Evolutionary conservation across 2,113 vertebrate species (phyloP), one percentile per base, ranked within the genome.

Genomic region (Campylorhamphus procurvoides): DNA sequence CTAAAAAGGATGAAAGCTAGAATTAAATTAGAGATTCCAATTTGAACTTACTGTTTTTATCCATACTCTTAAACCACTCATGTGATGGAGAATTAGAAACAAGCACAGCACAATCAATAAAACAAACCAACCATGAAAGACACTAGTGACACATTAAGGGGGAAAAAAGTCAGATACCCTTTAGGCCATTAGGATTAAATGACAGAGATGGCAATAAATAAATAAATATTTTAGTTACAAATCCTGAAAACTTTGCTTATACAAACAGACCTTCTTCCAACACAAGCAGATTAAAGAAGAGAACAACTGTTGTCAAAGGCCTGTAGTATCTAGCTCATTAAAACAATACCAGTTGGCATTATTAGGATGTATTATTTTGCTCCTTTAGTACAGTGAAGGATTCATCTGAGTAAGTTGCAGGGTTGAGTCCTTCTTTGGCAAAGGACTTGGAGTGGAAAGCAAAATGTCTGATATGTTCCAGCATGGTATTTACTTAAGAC

Each of bases 371-470:
- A 96, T 89, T 93, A 56, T 81, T 96, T 89, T 89, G 56, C 76
- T 88, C 17, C 55, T 93, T 71, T 77, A 86, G 72, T 29, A 77
- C 24, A 80, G 29, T 50, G 20, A n/a, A 91, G 84, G 60, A 93
- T 95, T 92, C 63, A 91, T 91, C 62, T 31, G 35, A 93, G 37
- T 49, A 85, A 83, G 55, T 46, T 83, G 63, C 67, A 94, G 39
- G 37, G 56, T 64, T 60, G 82, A 96, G 82, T 84, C 96, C 87
- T 91, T 93, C 91, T 95, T 96, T 96, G 92, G 92, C 93, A 93
- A 93, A 90, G 78, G 82, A 64, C 59, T 85, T 77, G 25, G 76
- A 96, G 52, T 80, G 75, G 72, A 93, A 95, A 87, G 72, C 10
- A 62, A 94, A 94, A 67, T 0, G 10, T 58, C 73, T 94, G 87